Percentiles rank a stretch among this genome's conserved stretches.
Conservation (phyloP, 2,797 vertebrate species). For the Heterohyrax brucei region DNA sequence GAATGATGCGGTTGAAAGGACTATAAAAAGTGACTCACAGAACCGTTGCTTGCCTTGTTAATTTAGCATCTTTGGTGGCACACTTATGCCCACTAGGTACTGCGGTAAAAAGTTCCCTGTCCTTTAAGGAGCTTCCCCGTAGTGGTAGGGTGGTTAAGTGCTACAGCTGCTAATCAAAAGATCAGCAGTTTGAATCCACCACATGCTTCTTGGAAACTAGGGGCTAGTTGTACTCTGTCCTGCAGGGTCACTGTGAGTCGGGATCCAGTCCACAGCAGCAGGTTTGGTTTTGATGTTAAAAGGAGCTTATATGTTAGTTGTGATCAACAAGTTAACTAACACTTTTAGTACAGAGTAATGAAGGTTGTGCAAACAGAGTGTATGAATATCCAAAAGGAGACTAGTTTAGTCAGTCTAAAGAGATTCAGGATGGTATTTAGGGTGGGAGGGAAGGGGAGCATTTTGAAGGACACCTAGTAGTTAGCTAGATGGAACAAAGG, state of each 20-base stretch:
- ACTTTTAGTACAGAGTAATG: neutral
- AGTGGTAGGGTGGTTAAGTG: too few species aligned
- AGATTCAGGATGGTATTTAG: conserved; percentile 10
- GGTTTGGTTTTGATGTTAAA: too few species aligned
- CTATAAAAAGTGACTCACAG: neutral
- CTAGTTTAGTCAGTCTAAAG: conserved; percentile 7
- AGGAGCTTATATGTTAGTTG: neutral
- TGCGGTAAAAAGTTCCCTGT: neutral
- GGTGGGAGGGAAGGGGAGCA: neutral
- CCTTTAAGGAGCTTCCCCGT: neutral
- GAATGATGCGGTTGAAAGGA: neutral
- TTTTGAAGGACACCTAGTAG: conserved; percentile 7
- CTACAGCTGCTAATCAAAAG: too few species aligned
- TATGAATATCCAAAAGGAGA: neutral
- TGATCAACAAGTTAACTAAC: neutral
- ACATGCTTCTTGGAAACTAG: too few species aligned
- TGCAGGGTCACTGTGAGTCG: too few species aligned
- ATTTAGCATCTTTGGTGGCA: neutral
- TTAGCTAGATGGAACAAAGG: neutral
- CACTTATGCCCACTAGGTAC: neutral
- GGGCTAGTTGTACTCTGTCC: too few species aligned
- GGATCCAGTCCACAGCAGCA: too few species aligned
- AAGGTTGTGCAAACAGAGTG: neutral
- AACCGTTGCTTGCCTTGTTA: neutral
- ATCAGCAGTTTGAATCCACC: too few species aligned